Evolutionary conservation across 1,140 invertebrate species (phyloP).

Genomic region (Pachypeltis micranthus): DNA sequence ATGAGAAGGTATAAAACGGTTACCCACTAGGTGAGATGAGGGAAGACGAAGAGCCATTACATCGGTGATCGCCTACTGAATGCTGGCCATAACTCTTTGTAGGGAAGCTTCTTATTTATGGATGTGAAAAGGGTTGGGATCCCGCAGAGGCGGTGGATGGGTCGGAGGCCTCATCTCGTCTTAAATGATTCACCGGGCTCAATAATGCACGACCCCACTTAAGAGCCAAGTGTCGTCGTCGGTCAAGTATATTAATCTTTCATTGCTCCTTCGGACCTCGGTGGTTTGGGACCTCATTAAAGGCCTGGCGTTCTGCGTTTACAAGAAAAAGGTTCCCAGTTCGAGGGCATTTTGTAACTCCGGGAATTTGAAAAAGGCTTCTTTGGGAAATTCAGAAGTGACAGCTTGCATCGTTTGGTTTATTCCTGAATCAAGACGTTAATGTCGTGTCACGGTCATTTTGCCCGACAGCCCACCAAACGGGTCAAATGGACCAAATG

Average conservation of each 20-base stretch:
- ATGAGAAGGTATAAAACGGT: background rate
- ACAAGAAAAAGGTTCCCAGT: too few relatives aligned
- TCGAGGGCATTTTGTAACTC: too few relatives aligned
- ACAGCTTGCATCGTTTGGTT: too few relatives aligned
- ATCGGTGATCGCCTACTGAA: conserved; percentile 6
- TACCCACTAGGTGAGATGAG: conserved; percentile 3
- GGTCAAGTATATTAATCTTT: conserved; percentile 5
- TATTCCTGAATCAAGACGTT: too few relatives aligned
- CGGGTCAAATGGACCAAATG: too few relatives aligned
- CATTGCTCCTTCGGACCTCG: conserved; percentile 7
- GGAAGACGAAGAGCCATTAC: background rate
- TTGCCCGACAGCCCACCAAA: too few relatives aligned
- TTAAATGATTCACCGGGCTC: conserved; percentile 4
- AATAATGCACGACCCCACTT: conserved; percentile 9
- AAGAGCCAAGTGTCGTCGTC: conserved; percentile 1
- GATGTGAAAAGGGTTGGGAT: background rate
- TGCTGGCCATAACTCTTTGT: background rate
- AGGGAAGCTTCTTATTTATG: conserved; percentile 5
- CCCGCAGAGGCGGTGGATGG: background rate
- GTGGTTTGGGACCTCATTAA: conserved; percentile 9
- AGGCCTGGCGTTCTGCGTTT: background rate
- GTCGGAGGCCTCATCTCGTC: background rate
- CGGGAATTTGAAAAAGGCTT: too few relatives aligned
- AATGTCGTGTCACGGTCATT: too few relatives aligned
- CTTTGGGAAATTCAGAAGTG: too few relatives aligned